These are phyloP conservation scores for Sebastes fasciatus DNA, from an alignment of 2,113 vertebrate species.

Conservation along the genomic window DNA sequence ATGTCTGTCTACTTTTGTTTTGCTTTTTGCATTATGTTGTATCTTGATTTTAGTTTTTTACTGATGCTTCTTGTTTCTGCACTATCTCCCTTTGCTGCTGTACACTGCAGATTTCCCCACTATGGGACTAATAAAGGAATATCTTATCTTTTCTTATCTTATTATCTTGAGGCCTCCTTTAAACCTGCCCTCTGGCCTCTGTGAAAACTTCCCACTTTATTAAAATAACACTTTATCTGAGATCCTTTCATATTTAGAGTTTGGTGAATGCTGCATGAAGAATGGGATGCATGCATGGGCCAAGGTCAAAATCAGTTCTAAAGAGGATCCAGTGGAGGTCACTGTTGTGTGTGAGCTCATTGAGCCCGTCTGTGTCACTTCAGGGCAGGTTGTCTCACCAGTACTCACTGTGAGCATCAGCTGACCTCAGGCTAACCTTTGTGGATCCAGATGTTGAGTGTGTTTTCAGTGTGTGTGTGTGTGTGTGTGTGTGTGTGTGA, in stretches of 20 bases:
- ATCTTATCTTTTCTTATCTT: too few species aligned
- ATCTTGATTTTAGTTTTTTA: too few species aligned
- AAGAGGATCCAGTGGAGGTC: constrained; percentile 68
- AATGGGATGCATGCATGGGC: neutral
- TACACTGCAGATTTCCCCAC: too few species aligned
- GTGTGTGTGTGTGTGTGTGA: neutral
- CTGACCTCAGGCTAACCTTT: constrained; percentile 68
- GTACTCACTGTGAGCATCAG: constrained; percentile 10
- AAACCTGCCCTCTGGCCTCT: neutral
- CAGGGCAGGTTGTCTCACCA: constrained; percentile 23
- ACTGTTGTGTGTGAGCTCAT: constrained; percentile 55
- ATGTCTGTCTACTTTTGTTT: too few species aligned
- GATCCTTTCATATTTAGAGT: neutral
- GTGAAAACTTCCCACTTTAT: neutral
- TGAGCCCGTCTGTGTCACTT: constrained; percentile 21
- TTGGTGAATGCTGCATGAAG: neutral
- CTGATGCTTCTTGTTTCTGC: too few species aligned
- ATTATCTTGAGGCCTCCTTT: neutral
- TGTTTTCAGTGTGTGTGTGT: neutral
- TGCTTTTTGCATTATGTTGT: too few species aligned
- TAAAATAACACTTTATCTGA: neutral
- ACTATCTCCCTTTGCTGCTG: too few species aligned
- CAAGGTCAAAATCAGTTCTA: constrained; percentile 67
- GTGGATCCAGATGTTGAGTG: constrained; percentile 30
- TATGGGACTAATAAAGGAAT: too few species aligned